These are phyloP conservation scores for Andricus curvator DNA, from an alignment of 2,888 invertebrate genomes.

Conservation along the genomic window DNA sequence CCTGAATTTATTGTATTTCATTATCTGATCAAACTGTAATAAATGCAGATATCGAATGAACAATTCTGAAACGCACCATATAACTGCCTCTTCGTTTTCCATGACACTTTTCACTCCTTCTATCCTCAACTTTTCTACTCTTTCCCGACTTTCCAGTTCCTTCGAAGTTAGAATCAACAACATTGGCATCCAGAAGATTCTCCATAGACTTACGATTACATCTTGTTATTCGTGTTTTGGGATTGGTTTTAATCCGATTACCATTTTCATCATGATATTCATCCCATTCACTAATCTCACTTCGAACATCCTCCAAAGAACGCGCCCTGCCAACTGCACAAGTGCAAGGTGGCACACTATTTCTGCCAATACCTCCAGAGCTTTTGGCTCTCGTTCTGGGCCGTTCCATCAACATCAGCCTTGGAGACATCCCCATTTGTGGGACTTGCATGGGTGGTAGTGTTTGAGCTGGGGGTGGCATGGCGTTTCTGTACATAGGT, in stretches of 20 bases:
- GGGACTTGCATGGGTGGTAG: conserved; percentile 64
- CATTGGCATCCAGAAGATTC: conserved; percentile 80
- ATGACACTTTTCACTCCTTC: conserved; percentile 61
- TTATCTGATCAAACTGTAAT: no score
- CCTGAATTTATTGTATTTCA: no score
- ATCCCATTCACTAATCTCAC: conserved; percentile 84
- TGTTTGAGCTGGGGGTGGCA: conserved; percentile 80
- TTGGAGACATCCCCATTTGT: conserved; percentile 66
- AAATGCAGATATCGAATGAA: neutral
- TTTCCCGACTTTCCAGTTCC: conserved; percentile 62
- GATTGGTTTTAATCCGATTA: conserved; percentile 79
- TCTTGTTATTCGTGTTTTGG: conserved; percentile 80
- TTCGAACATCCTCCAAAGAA: conserved; percentile 86
- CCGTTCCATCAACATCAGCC: conserved; percentile 73
- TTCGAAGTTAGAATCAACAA: conserved; percentile 58
- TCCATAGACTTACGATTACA: conserved; percentile 86
- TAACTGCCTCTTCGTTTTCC: conserved; percentile 72
- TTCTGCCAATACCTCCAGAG: conserved; percentile 61
- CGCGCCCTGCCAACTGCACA: conserved; percentile 82
- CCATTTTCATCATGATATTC: conserved; percentile 83
- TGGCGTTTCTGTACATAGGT: conserved; percentile 84
- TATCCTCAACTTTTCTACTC: conserved; percentile 61
- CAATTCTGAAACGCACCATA: conserved; percentile 70
- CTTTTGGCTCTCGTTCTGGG: conserved; percentile 65
- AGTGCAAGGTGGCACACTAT: conserved; percentile 79